Evolutionary conservation across 64 coral and sea anemone species (phyloP).

Genomic region (Pachyseris speciosa): DNA sequence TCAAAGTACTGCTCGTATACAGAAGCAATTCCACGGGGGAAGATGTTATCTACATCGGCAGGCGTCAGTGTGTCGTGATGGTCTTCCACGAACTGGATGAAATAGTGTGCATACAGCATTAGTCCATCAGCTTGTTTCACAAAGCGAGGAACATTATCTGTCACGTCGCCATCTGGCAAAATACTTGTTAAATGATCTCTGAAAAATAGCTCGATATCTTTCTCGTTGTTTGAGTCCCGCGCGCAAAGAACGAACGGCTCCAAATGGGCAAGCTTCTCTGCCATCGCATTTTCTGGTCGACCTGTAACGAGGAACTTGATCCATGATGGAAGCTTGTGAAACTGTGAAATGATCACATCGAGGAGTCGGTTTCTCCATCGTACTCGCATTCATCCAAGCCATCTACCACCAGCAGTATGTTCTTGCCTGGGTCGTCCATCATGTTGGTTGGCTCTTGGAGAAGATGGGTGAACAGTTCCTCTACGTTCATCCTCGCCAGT

Average conservation of each 20-base stretch:
- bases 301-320: conserved; percentile 80
- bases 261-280: conserved; percentile 12
- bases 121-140: conserved; percentile 59
- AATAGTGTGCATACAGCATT: conserved; percentile 72
- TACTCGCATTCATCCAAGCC: conserved; percentile 77
- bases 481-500: conserved; percentile 36
- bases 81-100: conserved; percentile 43
- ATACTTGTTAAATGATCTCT: conserved; percentile 30
- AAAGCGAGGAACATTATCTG: neutral
- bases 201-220: conserved; percentile 59
- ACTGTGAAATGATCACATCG: conserved; percentile 52
- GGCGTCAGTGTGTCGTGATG: neutral
- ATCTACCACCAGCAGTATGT: conserved; percentile 63
- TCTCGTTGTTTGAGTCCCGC: conserved; percentile 37
- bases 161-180: neutral
- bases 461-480: conserved; percentile 60
- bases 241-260: conserved; percentile 27
- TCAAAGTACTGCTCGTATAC: conserved; percentile 66
- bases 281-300: conserved; percentile 51
- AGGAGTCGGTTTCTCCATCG: conserved; percentile 34
- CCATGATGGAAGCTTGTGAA: conserved; percentile 67
- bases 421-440: conserved; percentile 45
- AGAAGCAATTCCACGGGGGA: conserved; percentile 64
- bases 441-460: conserved; percentile 72
- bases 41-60: neutral